phyloP scores from a whole-genome alignment of 1,140 invertebrate genomes.

The Caenorhabditis latens region DNA sequence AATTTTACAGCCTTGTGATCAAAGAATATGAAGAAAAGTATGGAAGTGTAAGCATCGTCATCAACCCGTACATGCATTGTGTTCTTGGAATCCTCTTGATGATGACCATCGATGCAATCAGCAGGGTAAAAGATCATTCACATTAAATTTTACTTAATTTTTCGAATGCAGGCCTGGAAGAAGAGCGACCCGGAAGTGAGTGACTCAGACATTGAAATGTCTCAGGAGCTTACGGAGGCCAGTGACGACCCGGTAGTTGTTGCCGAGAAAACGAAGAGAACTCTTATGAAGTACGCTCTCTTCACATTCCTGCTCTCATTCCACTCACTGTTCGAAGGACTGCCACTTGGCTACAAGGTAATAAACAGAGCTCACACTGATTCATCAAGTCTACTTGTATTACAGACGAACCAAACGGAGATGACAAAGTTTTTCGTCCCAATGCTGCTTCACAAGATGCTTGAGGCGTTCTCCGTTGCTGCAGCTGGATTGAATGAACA shows the following conservation, averaged over 20 bases:
- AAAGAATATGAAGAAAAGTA: too few species aligned
- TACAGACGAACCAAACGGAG: neutral
- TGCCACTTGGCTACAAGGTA: neutral
- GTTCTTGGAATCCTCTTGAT: too few species aligned
- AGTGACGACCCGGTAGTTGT: neutral
- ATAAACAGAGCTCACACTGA: neutral
- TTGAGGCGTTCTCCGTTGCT: neutral
- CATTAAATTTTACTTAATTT: too few species aligned
- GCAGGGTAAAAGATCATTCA: too few species aligned
- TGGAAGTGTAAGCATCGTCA: too few species aligned
- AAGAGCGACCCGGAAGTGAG: neutral
- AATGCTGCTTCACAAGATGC: neutral
- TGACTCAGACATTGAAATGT: too few species aligned
- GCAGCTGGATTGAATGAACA: neutral
- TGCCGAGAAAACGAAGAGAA: neutral
- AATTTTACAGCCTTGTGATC: neutral
- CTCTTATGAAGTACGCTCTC: neutral
- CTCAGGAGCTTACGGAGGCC: too few species aligned
- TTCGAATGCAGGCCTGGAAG: too few species aligned
- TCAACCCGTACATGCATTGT: too few species aligned
- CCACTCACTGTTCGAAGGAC: neutral
- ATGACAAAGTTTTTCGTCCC: neutral
- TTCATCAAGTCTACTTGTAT: neutral
- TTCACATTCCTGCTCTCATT: neutral
- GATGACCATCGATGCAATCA: too few species aligned